Evolutionary conservation across 2,113 vertebrate species (phyloP).

Genomic region (Chaetura pelagica): DNA sequence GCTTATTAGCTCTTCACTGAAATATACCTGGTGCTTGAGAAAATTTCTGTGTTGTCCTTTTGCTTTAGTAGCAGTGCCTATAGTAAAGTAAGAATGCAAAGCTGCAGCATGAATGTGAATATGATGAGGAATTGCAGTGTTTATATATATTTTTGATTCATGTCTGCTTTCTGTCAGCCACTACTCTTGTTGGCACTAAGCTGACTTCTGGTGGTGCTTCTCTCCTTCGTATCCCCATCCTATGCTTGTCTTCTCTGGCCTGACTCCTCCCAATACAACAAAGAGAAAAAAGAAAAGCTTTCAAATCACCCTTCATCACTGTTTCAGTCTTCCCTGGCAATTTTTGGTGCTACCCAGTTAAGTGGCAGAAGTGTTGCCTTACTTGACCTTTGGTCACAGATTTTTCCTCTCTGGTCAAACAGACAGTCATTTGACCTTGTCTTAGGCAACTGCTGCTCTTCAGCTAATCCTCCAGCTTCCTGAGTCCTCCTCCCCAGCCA

Average conservation of each 20-base stretch:
- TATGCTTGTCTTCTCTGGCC: background rate
- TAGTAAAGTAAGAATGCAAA: background rate
- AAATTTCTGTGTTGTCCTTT: background rate
- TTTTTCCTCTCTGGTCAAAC: background rate
- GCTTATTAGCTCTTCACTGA: background rate
- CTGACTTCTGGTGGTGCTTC: background rate
- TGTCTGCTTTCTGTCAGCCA: background rate
- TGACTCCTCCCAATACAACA: background rate
- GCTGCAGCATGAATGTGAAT: background rate
- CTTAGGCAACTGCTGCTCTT: background rate
- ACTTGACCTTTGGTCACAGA: background rate
- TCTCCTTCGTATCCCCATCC: background rate
- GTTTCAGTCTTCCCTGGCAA: background rate
- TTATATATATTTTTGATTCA: background rate
- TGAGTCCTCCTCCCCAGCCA: background rate
- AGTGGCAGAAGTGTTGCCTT: background rate
- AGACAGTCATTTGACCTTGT: background rate
- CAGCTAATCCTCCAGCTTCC: background rate
- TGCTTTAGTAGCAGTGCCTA: background rate
- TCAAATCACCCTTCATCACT: background rate
- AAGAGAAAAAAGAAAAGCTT: background rate
- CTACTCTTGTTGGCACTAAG: background rate
- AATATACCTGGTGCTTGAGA: background rate
- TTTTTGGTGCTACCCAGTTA: background rate
- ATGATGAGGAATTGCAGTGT: background rate